These are phyloP conservation scores for Volucella bombylans DNA, from an alignment of 2,888 invertebrate species.

Conservation along the genomic window DNA sequence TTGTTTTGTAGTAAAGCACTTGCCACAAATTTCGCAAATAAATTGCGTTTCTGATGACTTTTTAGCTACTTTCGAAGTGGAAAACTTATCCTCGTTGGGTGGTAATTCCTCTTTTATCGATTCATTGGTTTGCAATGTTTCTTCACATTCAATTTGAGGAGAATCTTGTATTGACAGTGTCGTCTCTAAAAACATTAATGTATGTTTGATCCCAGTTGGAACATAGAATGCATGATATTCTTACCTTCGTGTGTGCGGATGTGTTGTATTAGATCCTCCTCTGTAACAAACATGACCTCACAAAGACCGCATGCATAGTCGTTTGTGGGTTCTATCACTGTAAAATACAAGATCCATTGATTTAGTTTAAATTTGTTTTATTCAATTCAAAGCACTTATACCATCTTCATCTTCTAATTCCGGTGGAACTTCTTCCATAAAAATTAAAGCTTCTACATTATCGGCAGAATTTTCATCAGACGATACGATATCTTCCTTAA, in stretches of 20 bases:
- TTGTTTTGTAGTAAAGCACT: slow-evolving; percentile 65
- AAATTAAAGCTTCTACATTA: slow-evolving; percentile 42
- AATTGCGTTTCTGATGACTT: slow-evolving; percentile 2
- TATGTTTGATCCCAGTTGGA: background rate
- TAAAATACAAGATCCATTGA: background rate
- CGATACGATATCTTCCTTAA: background rate
- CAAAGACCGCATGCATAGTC: background rate
- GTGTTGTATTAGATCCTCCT: background rate
- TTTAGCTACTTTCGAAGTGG: background rate
- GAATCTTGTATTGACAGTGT: background rate
- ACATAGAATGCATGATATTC: background rate
- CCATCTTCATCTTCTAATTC: slow-evolving; percentile 22
- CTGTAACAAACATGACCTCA: background rate
- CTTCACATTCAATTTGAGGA: background rate
- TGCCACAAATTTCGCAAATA: slow-evolving; percentile 72
- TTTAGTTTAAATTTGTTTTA: background rate
- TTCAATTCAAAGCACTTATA: background rate
- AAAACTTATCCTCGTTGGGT: background rate
- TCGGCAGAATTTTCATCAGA: slow-evolving; percentile 21
- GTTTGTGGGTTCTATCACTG: background rate
- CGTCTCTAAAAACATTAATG: background rate
- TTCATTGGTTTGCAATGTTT: background rate
- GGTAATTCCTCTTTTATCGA: background rate
- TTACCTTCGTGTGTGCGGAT: background rate
- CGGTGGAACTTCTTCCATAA: slow-evolving; percentile 6